Evolutionary conservation across 2,888 invertebrate genomes (phyloP), one percentile per base, ranked within the genome.

Genomic region (Drosophila parthenogenetica): DNA sequence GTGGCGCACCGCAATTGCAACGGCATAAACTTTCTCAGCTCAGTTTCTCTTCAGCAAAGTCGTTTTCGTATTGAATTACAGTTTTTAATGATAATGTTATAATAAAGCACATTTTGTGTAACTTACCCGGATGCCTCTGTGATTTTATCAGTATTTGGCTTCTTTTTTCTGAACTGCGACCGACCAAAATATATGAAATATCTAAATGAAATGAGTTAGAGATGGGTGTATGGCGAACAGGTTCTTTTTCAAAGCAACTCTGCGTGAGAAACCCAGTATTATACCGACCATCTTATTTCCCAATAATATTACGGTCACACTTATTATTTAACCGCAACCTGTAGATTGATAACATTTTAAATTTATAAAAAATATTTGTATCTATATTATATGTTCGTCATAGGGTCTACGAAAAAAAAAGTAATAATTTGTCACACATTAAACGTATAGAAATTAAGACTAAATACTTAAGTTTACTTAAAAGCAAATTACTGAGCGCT

Each of bases 51-150:
- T 22, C 8, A 64, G 68, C 48, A 74, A 82, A 75, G 59, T 64
- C 66, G 71, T 57, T 73, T 59, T 69, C 58, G 66, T 73, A 78
- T 72, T 69, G 54, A 74, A 73, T 68, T 25, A 11, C 25, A 69
- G 58, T 48, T 58, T n/a, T 17, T 13, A 16, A 51, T 69, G 46
- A 3, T 45, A 32, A 16, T 46, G 25, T 22, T 13, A 35, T 37
- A 22, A 5, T 46, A 13, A 5, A 57, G 11, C 25, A 54, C 11
- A 17, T 62, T 69, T 68, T 4, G 13, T 45, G 42, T 35, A 70
- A 85, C 86, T 87, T 81, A 87, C 86, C 86, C 86, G 86, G 86
- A 87, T 87, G 86, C 86, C 87, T 87, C 87, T 83, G 86, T 64
- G 75, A 75, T 77, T 72, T 79, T 25, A 69, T 87, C 86, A 87